Evolutionary conservation across 1,140 invertebrate genomes (phyloP).

Genomic region (Araneus ventricosus): DNA sequence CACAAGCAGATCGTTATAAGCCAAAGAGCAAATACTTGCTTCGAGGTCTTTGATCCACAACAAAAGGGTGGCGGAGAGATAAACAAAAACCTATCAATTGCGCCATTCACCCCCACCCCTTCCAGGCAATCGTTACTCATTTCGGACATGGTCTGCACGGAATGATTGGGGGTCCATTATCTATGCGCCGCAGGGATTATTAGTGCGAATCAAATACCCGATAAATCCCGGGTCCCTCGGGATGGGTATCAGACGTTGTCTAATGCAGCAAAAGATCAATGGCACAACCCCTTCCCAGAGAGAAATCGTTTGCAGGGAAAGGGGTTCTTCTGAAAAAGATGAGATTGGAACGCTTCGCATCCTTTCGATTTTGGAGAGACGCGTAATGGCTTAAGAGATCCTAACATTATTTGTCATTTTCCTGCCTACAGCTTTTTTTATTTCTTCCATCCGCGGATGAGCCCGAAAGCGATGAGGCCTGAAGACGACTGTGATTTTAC

Average conservation of each 20-base stretch:
- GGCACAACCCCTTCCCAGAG: slow-evolving; percentile 7
- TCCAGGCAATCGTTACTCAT: slow-evolving; percentile 20
- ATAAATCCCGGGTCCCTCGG: slow-evolving; percentile 29
- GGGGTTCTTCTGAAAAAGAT: not conserved
- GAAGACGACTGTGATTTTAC: slow-evolving; percentile 1
- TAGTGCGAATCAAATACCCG: slow-evolving; percentile 47
- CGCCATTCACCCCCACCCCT: too few species aligned
- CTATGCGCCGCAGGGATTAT: slow-evolving; percentile 49
- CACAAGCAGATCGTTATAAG: not conserved
- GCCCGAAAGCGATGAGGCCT: not conserved
- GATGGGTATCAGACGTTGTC: slow-evolving; percentile 44
- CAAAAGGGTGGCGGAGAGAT: not conserved
- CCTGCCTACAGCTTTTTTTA: not conserved
- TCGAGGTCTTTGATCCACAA: not conserved
- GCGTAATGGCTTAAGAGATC: slow-evolving; percentile 33
- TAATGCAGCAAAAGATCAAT: slow-evolving; percentile 43
- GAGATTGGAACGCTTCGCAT: slow-evolving; percentile 30
- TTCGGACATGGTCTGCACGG: slow-evolving; percentile 6
- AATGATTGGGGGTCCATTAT: slow-evolving; percentile 40
- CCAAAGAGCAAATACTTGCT: not conserved
- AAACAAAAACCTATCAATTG: slow-evolving; percentile 43
- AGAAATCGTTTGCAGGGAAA: slow-evolving; percentile 2
- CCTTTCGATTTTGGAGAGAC: not conserved
- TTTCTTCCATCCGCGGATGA: not conserved
- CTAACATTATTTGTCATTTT: slow-evolving; percentile 32